phyloP scores from a whole-genome alignment of 37 sponge, comb jelly and placozoan genomes.

The Petrosia ficiformis region DNA sequence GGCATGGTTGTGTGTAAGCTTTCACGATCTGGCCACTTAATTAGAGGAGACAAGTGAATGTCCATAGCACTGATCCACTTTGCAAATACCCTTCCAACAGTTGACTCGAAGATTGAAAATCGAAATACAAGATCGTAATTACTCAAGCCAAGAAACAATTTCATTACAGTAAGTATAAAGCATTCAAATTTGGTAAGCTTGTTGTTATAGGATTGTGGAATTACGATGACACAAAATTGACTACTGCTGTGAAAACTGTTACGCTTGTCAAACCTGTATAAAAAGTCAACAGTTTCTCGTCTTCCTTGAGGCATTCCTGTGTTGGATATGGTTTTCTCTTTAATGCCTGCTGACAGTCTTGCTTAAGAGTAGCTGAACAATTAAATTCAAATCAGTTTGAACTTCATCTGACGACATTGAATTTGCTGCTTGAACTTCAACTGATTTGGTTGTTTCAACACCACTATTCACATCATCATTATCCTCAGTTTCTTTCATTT shows the following conservation, averaged over 20 bases:
- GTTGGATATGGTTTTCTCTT: no score
- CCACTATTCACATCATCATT: no score
- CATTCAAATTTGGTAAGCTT: constrained; percentile 53
- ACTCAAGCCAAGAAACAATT: constrained; percentile 22
- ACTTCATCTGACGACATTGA: no score
- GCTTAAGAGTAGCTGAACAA: no score
- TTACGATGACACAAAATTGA: not conserved
- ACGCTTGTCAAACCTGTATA: constrained; percentile 31
- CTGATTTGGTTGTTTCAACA: no score
- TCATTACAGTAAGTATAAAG: constrained; percentile 46
- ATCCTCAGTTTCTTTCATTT: no score
- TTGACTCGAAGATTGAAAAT: constrained; percentile 38
- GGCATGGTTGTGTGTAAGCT: constrained; percentile 54
- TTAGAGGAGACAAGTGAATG: constrained; percentile 24
- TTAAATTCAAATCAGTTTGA: no score
- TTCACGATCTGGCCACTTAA: constrained; percentile 72
- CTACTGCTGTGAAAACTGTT: not conserved
- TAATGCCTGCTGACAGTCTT: no score
- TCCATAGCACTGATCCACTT: constrained; percentile 32
- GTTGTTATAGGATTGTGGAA: not conserved
- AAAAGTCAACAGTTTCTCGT: constrained; percentile 16
- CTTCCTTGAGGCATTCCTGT: not conserved
- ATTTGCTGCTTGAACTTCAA: no score
- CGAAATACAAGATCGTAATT: constrained; percentile 50
- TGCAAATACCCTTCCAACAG: constrained; percentile 27